phyloP scores from a whole-genome alignment of 1,140 invertebrate genomes.

The Proales similis region DNA sequence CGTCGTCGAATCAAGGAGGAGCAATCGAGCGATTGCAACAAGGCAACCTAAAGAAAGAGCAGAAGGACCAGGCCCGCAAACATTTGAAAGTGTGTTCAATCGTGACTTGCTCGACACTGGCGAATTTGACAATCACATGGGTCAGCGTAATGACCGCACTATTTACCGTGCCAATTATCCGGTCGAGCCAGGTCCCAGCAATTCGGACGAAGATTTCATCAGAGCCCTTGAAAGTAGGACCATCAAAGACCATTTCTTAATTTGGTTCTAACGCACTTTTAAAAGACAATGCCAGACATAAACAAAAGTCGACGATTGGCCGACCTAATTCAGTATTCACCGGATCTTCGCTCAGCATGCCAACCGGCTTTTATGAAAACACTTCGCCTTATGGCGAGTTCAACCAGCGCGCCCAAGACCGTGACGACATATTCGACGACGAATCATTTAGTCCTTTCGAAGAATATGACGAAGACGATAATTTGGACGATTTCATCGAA shows the following conservation, averaged over 20 bases:
- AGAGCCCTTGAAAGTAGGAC: too few species aligned
- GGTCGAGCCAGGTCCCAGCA: background rate
- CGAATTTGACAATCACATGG: background rate
- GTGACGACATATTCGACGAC: slow-evolving; percentile 14
- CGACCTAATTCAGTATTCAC: slow-evolving; percentile 27
- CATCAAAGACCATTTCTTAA: too few species aligned
- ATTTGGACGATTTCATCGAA: slow-evolving; percentile 36
- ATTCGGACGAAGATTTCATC: slow-evolving; percentile 13
- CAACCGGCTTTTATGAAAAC: slow-evolving; percentile 20
- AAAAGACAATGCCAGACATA: slow-evolving; percentile 30
- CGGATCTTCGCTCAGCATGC: slow-evolving; percentile 25
- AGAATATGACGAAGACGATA: slow-evolving; percentile 18
- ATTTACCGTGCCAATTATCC: slow-evolving; percentile 9
- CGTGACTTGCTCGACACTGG: slow-evolving; percentile 25
- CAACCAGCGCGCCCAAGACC: slow-evolving; percentile 2
- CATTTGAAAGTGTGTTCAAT: background rate
- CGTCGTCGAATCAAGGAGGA: background rate
- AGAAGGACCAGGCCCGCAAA: too few species aligned
- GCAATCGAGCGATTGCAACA: background rate
- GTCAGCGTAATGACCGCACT: slow-evolving; percentile 1
- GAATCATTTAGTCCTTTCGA: background rate
- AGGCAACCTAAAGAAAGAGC: background rate
- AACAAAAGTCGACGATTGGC: slow-evolving; percentile 28
- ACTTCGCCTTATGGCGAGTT: slow-evolving; percentile 33
- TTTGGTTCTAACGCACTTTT: too few species aligned